These are phyloP conservation scores for Aphelocoma californica DNA, from an alignment of 2,797 vertebrate species.

Conservation along the genomic window DNA sequence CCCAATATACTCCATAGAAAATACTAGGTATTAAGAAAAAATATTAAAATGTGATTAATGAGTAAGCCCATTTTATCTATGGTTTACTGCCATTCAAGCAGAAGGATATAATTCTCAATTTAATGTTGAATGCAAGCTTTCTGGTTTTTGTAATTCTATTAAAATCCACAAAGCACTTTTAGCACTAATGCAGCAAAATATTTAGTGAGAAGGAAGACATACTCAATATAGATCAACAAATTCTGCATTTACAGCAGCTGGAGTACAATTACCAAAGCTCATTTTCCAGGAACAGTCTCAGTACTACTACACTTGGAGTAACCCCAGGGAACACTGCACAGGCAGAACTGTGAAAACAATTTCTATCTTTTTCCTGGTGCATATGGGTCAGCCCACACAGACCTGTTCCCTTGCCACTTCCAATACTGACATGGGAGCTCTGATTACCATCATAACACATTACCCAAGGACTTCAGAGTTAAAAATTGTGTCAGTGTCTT, in stretches of 20 bases:
- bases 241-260: neutral
- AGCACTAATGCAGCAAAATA: neutral
- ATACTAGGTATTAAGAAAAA: neutral
- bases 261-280: neutral
- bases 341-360: neutral
- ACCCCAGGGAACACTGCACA: neutral
- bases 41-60: neutral
- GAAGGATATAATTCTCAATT: neutral
- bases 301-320: neutral
- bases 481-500: neutral
- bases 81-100: neutral
- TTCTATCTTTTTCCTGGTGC: neutral
- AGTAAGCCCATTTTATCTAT: neutral
- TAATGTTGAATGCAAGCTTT: neutral
- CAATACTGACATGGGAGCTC: neutral
- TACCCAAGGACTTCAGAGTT: neutral
- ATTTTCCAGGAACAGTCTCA: neutral
- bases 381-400: neutral
- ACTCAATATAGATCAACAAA: neutral
- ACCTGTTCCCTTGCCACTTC: neutral
- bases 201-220: neutral
- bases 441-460: neutral
- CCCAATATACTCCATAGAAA: neutral
- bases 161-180: neutral
- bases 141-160: neutral